phyloP scores from a whole-genome alignment of 2,113 vertebrate species.

The Montifringilla adamsi region DNA sequence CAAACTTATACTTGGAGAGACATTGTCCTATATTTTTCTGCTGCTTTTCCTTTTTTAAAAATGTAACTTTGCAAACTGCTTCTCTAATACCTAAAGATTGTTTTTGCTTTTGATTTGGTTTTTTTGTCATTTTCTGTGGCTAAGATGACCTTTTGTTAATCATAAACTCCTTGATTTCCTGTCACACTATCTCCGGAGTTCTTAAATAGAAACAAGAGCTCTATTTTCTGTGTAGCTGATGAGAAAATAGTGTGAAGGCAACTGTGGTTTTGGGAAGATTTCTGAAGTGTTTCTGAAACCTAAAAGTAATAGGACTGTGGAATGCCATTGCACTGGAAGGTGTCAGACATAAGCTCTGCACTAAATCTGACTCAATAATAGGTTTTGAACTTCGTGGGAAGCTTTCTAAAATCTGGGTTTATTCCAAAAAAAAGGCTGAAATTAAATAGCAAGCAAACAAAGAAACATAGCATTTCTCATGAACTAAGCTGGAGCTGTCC shows the following conservation, averaged over 20 bases:
- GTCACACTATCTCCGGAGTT: not conserved
- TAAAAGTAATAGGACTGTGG: not conserved
- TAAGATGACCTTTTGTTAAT: not conserved
- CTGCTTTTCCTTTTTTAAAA: accelerated
- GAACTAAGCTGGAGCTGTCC: not conserved
- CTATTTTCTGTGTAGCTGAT: not conserved
- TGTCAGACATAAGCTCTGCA: not conserved
- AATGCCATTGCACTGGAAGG: not conserved
- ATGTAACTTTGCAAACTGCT: not conserved
- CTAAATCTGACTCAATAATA: not conserved
- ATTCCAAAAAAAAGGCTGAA: not conserved
- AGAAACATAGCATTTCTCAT: slow-evolving; percentile 10
- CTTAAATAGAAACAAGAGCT: slow-evolving; percentile 6
- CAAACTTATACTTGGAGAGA: not conserved
- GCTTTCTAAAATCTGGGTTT: not conserved
- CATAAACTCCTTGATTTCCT: not conserved
- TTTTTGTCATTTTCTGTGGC: not conserved
- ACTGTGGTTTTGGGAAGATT: not conserved
- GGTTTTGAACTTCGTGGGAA: slow-evolving; percentile 16
- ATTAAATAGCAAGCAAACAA: slow-evolving; percentile 5
- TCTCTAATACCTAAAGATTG: not conserved
- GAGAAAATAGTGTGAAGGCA: not conserved
- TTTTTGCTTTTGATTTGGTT: not conserved
- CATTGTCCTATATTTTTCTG: not conserved
- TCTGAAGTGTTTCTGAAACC: not conserved